A percentile compares a stretch with the other conserved stretches of the same genome.
Conservation (phyloP, 2,888 invertebrate genomes). For the Pogonocherus hispidulus region DNA sequence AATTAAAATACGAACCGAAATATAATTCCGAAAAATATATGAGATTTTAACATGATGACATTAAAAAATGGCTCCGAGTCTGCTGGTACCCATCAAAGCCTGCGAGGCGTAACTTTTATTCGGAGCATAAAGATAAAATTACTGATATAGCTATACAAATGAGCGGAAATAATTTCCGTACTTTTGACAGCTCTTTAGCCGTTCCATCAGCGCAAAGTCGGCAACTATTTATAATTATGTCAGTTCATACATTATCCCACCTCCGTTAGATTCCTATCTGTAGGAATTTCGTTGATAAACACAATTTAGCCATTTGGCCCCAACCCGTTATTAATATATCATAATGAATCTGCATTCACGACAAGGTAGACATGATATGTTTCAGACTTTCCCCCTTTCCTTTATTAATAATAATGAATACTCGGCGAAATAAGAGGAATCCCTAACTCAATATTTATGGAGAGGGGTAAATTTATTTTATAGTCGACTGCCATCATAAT, state of each 20-base stretch:
- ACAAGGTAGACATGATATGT: too few relatives aligned
- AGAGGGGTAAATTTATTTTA: too few relatives aligned
- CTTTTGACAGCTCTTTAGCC: neutral
- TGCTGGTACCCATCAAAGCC: neutral
- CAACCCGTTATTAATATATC: too few relatives aligned
- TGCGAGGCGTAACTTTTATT: neutral
- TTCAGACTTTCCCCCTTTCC: too few relatives aligned
- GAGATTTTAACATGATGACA: neutral
- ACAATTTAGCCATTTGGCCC: neutral
- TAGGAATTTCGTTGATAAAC: neutral
- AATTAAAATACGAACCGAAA: too few relatives aligned
- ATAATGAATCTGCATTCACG: too few relatives aligned
- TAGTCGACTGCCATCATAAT: too few relatives aligned
- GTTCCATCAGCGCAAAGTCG: neutral
- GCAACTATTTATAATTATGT: neutral
- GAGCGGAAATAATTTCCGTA: neutral
- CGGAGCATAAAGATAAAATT: neutral
- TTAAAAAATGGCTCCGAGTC: neutral
- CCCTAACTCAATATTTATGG: too few relatives aligned
- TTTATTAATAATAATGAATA: too few relatives aligned
- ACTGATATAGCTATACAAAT: conserved; percentile 2
- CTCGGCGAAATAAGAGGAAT: too few relatives aligned
- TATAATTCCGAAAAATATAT: neutral
- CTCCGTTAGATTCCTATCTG: neutral
- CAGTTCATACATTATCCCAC: neutral